phyloP scores from a whole-genome alignment of 2,113 vertebrate species.

The Phylloscopus trochiloides region DNA sequence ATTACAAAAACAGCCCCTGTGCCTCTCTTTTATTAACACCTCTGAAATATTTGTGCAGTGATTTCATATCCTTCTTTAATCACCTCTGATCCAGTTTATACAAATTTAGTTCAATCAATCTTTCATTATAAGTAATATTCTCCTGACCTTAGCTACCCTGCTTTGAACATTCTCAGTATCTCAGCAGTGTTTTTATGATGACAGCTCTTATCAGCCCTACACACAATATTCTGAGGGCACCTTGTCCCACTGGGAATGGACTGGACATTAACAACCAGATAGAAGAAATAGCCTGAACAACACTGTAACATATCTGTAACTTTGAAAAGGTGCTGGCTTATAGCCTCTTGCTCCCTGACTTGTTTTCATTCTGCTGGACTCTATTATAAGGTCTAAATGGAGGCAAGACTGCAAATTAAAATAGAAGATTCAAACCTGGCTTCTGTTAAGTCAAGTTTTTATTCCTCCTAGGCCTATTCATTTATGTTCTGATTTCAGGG shows the following conservation, averaged over 20 bases:
- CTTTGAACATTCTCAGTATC: not conserved
- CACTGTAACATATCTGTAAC: not conserved
- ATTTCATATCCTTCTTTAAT: constrained; percentile 49
- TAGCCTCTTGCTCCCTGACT: not conserved
- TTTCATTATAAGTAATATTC: constrained; percentile 5
- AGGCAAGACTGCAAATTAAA: not conserved
- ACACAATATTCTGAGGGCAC: not conserved
- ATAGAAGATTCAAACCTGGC: not conserved
- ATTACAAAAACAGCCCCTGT: not conserved
- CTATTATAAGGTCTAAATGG: not conserved
- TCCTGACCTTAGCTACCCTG: not conserved
- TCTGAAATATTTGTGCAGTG: constrained; percentile 61
- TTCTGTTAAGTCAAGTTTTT: not conserved
- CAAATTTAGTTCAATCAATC: constrained; percentile 32
- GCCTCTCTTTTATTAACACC: constrained; percentile 25
- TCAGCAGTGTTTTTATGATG: not conserved
- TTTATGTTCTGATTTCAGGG: not conserved
- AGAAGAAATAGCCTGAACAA: not conserved
- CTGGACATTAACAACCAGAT: not conserved
- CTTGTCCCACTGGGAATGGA: not conserved
- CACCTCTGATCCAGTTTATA: constrained; percentile 40
- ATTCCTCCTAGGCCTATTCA: not conserved
- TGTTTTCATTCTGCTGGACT: not conserved
- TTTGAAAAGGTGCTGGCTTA: not conserved
- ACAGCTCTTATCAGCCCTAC: not conserved